Base-by-base conservation (phyloP, 2,888 invertebrate genomes). In the Corbicula japonica region DNA sequence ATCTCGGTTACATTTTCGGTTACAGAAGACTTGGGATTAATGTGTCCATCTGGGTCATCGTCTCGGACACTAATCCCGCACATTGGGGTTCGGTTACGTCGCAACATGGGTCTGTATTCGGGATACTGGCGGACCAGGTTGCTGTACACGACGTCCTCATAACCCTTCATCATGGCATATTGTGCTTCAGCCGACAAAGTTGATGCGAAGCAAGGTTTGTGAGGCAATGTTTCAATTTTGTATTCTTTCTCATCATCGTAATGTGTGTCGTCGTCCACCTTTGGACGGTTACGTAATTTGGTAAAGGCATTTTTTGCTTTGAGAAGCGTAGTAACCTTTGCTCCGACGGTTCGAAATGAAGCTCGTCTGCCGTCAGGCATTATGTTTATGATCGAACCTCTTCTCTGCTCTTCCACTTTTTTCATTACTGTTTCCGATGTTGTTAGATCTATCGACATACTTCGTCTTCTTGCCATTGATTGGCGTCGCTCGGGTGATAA, bases 131-230 rank as follows among this genome's bases (percentile, higher is more conserved):
- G 56, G 23, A 82, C 80, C n/a, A 90, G 72, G 23, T 87, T 83
- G 30, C 81, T 78, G 69, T 86, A 87, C 5, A 92, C 88, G 5
- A 88, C 81, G 68, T 92, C 92, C 71, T 92, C 92, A 66, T 92
- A 92, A 0, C 92, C 90, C 76, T 92, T 92, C 87, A 92, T 86
- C 79, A 91, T 88, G 60, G 92, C 91, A 75, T 89, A 92, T 80
- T 92, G 92, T 0, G 92, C 92, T 66, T 92, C 92, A 3, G 89
- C 83, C 0, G 92, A 92, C 44, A 92, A 76, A 6, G 89, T 88
- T 0, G 92, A 88, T 21, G 89, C 88, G 76, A 92, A 92, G 18
- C 92, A 78, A 0, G 92, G 89, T 26, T 83, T 79, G 30, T 77
- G 80, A 6, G 92, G 92, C 32, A 92, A 65, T 52, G 87, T 82